Conservation (phyloP, 2,113 vertebrate genomes). For the Chrysemys picta region DNA sequence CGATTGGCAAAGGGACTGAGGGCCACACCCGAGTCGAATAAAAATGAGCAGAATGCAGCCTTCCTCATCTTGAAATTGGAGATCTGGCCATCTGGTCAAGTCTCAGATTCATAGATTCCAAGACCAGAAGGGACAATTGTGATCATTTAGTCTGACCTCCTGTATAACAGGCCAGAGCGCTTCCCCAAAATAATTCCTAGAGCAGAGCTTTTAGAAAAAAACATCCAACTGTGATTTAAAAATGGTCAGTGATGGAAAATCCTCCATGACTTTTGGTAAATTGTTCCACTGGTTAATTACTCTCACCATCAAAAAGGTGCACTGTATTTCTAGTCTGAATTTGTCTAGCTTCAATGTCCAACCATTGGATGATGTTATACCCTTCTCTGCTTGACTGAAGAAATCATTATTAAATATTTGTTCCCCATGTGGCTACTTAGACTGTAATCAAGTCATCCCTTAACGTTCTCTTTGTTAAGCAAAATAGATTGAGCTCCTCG, state of each 20-base stretch:
- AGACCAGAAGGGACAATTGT: background rate
- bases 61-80: background rate
- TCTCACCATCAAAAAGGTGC: background rate
- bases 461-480: background rate
- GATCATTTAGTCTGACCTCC: background rate
- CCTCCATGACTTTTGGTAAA: background rate
- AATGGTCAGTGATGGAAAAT: background rate
- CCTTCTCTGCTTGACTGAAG: background rate
- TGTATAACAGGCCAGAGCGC: background rate
- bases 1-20: background rate
- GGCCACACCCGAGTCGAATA: background rate
- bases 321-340: background rate
- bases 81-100: background rate
- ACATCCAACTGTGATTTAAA: background rate
- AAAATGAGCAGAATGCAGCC: background rate
- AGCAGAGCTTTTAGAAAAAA: background rate
- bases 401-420: background rate
- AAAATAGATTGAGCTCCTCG: background rate
- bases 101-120: background rate
- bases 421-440: background rate
- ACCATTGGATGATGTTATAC: background rate
- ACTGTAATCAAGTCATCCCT: background rate
- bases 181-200: background rate
- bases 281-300: background rate
- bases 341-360: background rate